phyloP scores from a whole-genome alignment of 2,113 vertebrate genomes.

The Myocastor coypus region DNA sequence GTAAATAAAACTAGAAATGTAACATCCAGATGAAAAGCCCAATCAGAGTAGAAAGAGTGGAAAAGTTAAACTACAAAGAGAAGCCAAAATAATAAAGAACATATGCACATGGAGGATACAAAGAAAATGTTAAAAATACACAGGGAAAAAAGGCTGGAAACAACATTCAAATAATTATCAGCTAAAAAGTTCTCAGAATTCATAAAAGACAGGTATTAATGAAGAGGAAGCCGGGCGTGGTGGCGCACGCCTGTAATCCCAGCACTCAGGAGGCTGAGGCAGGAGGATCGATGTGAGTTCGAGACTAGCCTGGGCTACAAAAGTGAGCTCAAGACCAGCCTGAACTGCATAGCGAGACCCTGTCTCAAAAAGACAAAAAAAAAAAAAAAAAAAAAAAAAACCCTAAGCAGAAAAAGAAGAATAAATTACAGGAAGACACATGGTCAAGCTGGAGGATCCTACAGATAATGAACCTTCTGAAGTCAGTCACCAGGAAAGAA shows the following conservation, averaged over 20 bases:
- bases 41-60: no score
- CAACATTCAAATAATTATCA: background rate
- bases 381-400: no score
- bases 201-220: background rate
- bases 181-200: background rate
- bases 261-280: no score
- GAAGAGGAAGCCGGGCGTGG: no score
- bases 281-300: no score
- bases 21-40: background rate
- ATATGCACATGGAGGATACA: background rate
- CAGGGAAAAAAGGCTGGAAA: background rate
- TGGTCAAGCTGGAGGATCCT: background rate
- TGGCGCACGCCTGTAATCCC: no score
- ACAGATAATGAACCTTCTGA: background rate
- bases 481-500: background rate
- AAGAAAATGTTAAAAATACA: background rate
- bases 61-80: no score
- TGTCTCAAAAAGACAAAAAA: no score
- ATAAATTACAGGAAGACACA: background rate
- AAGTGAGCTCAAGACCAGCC: no score
- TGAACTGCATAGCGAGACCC: no score
- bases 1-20: background rate
- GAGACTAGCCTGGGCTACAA: no score
- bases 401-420: background rate
- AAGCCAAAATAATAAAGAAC: background rate